phyloP scores from a whole-genome alignment of 2,888 invertebrate species.

The Desoria tigrina region DNA sequence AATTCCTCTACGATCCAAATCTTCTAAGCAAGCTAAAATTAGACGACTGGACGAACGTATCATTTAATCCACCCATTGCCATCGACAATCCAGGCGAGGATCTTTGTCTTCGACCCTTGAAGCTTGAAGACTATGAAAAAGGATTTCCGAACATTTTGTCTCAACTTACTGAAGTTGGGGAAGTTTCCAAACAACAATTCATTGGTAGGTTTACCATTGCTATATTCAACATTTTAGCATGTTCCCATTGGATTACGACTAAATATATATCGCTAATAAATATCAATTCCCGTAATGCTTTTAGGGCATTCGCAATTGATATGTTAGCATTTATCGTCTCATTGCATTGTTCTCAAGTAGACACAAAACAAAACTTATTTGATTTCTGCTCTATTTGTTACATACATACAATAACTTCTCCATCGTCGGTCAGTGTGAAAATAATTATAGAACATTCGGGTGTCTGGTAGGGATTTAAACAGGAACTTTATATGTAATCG shows the following conservation, averaged over 20 bases:
- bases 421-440: no score
- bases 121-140: conserved; percentile 76
- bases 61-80: conserved; percentile 70
- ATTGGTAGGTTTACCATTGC: conserved; percentile 65
- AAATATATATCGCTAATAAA: not conserved
- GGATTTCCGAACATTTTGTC: conserved; percentile 76
- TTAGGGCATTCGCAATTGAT: no score
- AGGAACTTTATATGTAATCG: no score
- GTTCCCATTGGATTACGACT: not conserved
- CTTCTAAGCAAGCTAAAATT: conserved; percentile 69
- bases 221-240: not conserved
- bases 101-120: conserved; percentile 76
- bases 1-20: conserved; percentile 64
- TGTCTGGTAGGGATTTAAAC: no score
- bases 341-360: no score
- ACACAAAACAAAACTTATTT: no score
- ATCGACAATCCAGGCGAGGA: conserved; percentile 74
- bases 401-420: no score
- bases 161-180: conserved; percentile 83
- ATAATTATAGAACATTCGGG: no score
- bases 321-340: no score
- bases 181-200: conserved; percentile 74
- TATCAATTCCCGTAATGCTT: no score
- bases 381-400: no score
- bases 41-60: conserved; percentile 63